Percentiles rank a stretch among this genome's conserved stretches.
Conservation (phyloP, 2,797 vertebrate genomes). For the Naso thynnoides region DNA sequence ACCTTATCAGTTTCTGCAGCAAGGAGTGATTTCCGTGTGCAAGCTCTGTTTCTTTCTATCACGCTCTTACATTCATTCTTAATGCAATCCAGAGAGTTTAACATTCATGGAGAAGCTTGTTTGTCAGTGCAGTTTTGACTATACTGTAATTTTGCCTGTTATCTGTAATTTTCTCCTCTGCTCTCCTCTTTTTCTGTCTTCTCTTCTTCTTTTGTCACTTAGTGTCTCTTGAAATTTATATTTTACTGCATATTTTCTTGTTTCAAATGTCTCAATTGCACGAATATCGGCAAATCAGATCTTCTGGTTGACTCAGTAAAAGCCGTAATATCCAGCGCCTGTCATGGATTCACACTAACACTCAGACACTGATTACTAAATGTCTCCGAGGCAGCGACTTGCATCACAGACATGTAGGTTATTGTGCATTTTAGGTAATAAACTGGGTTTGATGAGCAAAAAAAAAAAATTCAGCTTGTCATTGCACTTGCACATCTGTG, state of each 20-base stretch:
- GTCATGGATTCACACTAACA: slow-evolving; percentile 26
- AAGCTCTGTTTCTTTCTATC: neutral
- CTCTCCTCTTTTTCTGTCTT: neutral
- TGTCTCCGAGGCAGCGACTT: neutral
- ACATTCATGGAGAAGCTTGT: slow-evolving; percentile 19
- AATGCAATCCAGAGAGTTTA: slow-evolving; percentile 26
- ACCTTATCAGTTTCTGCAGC: slow-evolving; percentile 40
- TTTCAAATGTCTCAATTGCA: neutral
- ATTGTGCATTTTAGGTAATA: slow-evolving; percentile 9
- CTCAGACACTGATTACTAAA: slow-evolving; percentile 40
- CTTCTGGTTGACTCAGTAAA: neutral
- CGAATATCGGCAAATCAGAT: slow-evolving; percentile 4
- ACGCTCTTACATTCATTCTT: slow-evolving; percentile 6
- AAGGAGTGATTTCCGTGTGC: slow-evolving; percentile 9
- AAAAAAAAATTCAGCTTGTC: neutral
- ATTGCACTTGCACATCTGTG: neutral
- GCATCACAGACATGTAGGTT: slow-evolving; percentile 3
- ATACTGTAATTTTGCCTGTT: neutral
- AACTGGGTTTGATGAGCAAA: slow-evolving; percentile 2
- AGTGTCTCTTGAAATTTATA: slow-evolving; percentile 26
- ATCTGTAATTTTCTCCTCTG: slow-evolving; percentile 19
- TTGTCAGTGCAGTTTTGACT: slow-evolving; percentile 23
- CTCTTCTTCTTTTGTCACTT: slow-evolving; percentile 9
- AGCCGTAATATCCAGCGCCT: neutral
- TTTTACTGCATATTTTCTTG: slow-evolving; percentile 12